These are phyloP conservation scores for Tenebrosternarchus preto DNA, from an alignment of 2,113 vertebrate species.

Conservation along the genomic window DNA sequence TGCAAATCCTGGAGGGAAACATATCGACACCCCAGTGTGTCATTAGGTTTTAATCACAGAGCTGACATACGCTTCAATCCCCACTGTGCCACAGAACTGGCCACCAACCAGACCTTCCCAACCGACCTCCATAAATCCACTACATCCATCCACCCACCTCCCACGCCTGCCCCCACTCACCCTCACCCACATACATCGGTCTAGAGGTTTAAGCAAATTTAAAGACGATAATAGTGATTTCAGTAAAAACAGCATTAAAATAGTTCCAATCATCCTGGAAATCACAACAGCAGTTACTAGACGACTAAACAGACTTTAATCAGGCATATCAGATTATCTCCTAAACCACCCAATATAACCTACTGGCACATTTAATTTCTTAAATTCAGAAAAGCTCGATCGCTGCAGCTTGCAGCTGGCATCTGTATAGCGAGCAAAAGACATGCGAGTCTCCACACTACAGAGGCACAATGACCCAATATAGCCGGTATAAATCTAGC, in stretches of 20 bases:
- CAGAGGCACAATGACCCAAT: conserved; percentile 3
- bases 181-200: conserved; percentile 1
- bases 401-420: neutral
- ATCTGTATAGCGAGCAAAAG: neutral
- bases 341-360: neutral
- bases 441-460: conserved; percentile 2
- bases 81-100: conserved; percentile 49
- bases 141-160: neutral
- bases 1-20: conserved; percentile 73
- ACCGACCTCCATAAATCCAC: conserved; percentile 67
- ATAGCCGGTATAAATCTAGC: neutral
- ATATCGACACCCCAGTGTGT: conserved; percentile 72
- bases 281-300: too few species aligned
- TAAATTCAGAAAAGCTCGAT: neutral
- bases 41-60: conserved; percentile 75
- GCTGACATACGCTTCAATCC: conserved; percentile 69
- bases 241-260: conserved; percentile 21
- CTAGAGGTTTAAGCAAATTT: neutral
- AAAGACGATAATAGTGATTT: conserved; percentile 30
- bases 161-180: conserved; percentile 15
- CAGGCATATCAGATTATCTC: neutral
- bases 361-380: neutral
- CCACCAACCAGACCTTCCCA: conserved; percentile 62
- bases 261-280: neutral
- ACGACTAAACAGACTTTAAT: too few species aligned